These are phyloP conservation scores for Actinernus sp. DNA, from an alignment of 92 coral and sea anemone genomes.

Conservation along the genomic window DNA sequence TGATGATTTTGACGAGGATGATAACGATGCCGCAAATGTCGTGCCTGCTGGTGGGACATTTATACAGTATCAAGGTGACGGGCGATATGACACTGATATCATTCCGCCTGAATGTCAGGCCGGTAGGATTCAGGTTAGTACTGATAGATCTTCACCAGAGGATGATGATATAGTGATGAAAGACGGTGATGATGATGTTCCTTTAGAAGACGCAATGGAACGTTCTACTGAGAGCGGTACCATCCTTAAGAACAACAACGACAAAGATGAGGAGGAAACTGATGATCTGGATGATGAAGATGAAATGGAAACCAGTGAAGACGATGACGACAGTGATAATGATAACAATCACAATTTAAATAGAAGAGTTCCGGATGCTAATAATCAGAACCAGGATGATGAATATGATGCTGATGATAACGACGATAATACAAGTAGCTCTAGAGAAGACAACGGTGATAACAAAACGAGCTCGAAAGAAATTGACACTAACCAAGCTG, in stretches of 20 bases:
- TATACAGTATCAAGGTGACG: constrained; percentile 21
- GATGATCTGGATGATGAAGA: not conserved
- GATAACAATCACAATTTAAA: not conserved
- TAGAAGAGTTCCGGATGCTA: not conserved
- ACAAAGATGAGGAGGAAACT: not conserved
- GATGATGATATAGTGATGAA: too few species aligned
- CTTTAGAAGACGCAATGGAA: too few species aligned
- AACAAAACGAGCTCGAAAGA: not conserved
- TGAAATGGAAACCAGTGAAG: too few species aligned
- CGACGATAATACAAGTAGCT: not conserved
- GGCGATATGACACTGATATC: not conserved
- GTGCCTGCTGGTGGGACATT: constrained; percentile 16
- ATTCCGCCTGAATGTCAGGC: not conserved
- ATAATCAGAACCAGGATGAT: not conserved
- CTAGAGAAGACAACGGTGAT: constrained; percentile 2
- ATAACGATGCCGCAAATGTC: not conserved
- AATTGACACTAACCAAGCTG: not conserved
- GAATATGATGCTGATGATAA: not conserved
- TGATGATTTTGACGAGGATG: constrained; percentile 7
- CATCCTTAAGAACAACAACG: too few species aligned
- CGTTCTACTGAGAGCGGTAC: too few species aligned
- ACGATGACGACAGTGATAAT: constrained; percentile 8
- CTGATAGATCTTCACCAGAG: too few species aligned
- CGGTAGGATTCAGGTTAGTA: too few species aligned
- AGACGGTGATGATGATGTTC: too few species aligned